Evolutionary conservation across 2,113 vertebrate genomes (phyloP).

Genomic region (Burhinus oedicnemus): DNA sequence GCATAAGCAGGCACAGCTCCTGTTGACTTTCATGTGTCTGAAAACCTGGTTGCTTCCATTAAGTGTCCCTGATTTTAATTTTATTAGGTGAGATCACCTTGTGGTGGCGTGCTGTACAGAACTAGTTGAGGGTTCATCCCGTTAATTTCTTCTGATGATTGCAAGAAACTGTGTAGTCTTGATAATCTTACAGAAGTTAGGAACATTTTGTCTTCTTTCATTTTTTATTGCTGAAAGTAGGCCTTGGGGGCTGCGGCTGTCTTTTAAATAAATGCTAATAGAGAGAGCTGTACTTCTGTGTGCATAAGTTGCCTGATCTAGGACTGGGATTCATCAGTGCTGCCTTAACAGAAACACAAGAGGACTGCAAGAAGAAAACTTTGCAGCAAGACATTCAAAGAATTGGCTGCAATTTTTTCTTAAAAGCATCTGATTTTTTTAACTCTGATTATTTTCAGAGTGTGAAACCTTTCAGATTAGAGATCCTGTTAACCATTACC

Average conservation of each 20-base stretch:
- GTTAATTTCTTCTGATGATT: not conserved
- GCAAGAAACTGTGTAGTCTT: not conserved
- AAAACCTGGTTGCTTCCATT: not conserved
- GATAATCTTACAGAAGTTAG: not conserved
- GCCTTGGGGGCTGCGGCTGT: too few species aligned
- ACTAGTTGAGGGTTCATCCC: not conserved
- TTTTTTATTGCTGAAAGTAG: not conserved
- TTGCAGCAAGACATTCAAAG: not conserved
- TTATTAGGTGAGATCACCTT: not conserved
- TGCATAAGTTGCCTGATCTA: not conserved
- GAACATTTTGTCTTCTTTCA: not conserved
- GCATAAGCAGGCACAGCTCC: not conserved
- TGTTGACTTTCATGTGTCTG: not conserved
- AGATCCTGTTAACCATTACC: not conserved
- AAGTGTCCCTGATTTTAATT: not conserved
- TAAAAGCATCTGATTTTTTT: not conserved
- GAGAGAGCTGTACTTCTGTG: too few species aligned
- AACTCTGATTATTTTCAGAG: not conserved
- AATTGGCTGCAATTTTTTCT: not conserved
- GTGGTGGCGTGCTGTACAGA: not conserved
- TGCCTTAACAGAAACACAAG: not conserved
- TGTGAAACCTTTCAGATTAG: not conserved
- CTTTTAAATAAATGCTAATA: not conserved
- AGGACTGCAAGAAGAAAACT: not conserved
- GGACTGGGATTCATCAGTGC: not conserved